Base-by-base conservation (phyloP, 2,888 invertebrate species). In the Lathronympha strigana region DNA sequence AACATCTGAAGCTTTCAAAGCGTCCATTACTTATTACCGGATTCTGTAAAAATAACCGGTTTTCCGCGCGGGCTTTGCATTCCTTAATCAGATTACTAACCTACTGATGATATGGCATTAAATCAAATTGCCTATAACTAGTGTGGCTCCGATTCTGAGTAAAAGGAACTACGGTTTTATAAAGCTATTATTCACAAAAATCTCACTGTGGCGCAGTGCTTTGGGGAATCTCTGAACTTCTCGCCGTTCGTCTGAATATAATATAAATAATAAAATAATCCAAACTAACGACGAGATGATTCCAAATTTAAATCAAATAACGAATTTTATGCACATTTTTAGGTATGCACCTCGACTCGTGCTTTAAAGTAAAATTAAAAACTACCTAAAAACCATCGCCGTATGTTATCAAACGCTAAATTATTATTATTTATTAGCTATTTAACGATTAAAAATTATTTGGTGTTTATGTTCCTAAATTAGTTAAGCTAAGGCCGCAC, bases 401-500 rank as follows among this genome's bases (percentile, higher is more conserved):
- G 50, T 31, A 57, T 54, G 40, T 60, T 63, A 67, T 58, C 57
- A 67, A 67, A 67, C 54, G 63, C 67, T 63, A 58, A 58, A 58
- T 33, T 66, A 63, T 54, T 43, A 40, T 54, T 63, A 67, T 45
- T 50, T 49, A 36, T 53, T 57, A 54, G 33, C 47, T 76, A 80
- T 76, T 77, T 75, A 81, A 77, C 76, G 69, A 77, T 82, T 86
- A 87, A 82, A 82, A 80, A 79, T 83, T 88, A 89, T 80, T 90
- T 90, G 90, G 90, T 90, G 90, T 90, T 88, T 80, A 84, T 77
- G 80, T 88, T 84, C 84, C 84, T 88, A 86, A 79, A 78, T 68
- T 68, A 63, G 78, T 81, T 80, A 80, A 82, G 73, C 69, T 76
- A 77, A 74, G 69, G 69, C 76, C 79, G 77, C 57, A 40, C 55